These are phyloP conservation scores for Agrochola lota DNA, from an alignment of 2,888 invertebrate species.

Conservation along the genomic window DNA sequence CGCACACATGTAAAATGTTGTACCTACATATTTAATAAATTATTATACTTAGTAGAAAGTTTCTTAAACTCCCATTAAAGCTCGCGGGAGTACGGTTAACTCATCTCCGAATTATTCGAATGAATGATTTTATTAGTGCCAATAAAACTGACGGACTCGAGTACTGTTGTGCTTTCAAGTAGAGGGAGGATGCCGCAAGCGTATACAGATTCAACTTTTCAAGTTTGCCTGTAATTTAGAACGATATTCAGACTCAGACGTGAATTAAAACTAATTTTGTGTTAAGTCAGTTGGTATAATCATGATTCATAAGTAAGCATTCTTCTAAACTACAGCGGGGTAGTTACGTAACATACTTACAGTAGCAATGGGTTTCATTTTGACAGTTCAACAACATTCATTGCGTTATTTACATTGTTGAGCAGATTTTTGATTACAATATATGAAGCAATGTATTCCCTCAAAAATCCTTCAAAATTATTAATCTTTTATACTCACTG, in stretches of 20 bases:
- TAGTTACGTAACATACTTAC: too few relatives aligned
- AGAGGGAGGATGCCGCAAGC: slow-evolving; percentile 31
- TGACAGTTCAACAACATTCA: too few relatives aligned
- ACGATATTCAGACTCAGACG: not conserved
- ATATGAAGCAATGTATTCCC: too few relatives aligned
- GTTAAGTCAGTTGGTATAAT: not conserved
- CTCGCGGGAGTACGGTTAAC: slow-evolving; percentile 43
- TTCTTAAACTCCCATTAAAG: slow-evolving; percentile 38
- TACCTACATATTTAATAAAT: not conserved
- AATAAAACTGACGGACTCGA: slow-evolving; percentile 62
- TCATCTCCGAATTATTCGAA: slow-evolving; percentile 63
- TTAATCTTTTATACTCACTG: not conserved
- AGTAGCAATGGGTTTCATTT: too few relatives aligned
- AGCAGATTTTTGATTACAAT: too few relatives aligned
- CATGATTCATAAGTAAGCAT: not conserved
- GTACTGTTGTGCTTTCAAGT: slow-evolving; percentile 50
- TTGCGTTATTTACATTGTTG: too few relatives aligned
- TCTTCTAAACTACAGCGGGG: not conserved
- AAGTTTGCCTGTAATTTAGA: not conserved
- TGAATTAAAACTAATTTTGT: not conserved
- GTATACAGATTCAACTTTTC: slow-evolving; percentile 21
- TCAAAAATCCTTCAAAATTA: not conserved
- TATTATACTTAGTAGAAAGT: slow-evolving; percentile 39
- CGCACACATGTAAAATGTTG: not conserved
- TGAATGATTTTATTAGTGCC: slow-evolving; percentile 67